These are phyloP conservation scores for Crocidura indochinensis DNA, from an alignment of 2,797 vertebrate species.

Conservation along the genomic window DNA sequence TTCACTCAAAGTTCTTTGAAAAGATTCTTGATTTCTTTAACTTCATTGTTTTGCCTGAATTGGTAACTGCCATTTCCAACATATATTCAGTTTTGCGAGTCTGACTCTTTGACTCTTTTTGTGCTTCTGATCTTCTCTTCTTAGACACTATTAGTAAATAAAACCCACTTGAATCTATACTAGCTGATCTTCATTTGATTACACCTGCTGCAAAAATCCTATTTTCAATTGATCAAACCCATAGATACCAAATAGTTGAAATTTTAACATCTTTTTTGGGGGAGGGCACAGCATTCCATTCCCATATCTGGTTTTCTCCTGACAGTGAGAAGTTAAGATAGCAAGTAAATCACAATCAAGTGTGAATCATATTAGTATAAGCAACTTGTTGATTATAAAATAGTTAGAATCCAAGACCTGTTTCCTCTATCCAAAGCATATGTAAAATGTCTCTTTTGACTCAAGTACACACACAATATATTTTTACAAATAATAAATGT, in stretches of 20 bases:
- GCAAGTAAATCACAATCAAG: neutral
- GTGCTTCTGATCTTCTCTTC: neutral
- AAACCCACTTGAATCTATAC: neutral
- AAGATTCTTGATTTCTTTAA: neutral
- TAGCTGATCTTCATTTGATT: slow-evolving; percentile 38
- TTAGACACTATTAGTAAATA: neutral
- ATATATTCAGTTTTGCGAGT: neutral
- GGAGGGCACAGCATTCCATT: neutral
- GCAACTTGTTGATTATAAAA: neutral
- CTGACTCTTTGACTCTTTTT: no score
- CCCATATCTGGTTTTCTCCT: neutral
- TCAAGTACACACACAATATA: neutral
- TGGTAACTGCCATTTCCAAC: neutral
- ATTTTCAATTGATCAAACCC: slow-evolving; percentile 1
- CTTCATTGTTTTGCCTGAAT: neutral
- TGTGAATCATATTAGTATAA: neutral
- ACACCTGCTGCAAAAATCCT: neutral
- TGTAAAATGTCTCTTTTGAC: neutral
- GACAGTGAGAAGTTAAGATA: neutral
- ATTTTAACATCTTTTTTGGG: neutral
- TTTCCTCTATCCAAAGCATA: neutral
- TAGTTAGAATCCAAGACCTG: neutral
- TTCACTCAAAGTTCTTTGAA: neutral
- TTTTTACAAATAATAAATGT: no score
- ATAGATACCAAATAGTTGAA: neutral